Evolutionary conservation across 1,140 invertebrate species (phyloP), one percentile per base, ranked within the genome.

Genomic region (Bathynomus jamesi): DNA sequence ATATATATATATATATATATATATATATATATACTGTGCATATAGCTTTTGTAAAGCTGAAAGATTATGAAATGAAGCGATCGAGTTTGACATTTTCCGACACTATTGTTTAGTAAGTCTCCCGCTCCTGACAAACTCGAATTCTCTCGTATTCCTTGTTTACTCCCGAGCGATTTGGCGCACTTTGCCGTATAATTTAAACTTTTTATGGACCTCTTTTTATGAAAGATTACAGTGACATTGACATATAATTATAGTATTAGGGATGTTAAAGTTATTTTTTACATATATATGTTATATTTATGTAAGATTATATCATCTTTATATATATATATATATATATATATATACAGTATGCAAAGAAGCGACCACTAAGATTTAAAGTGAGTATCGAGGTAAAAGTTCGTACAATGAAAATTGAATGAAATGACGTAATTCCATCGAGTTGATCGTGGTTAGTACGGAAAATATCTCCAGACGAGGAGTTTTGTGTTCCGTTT

Each of bases 261-360:
- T 53, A 53, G 13, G 21, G 40, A 53, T 11, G 21, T 53, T 53
- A 53, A 5, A 21, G 40, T 21, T 53, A 21, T 53, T 53, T 53
- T 11, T 53, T 53, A 21, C 40, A 53, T 53, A 40, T 40, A 40
- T 40, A 40, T 40, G 17, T 40, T 40, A 40, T 40, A 40, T 40
- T 8, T 40, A 40, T 40, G 17, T 40, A 40, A 8, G 17, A 8
- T 8, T 40, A 40, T 40, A 40, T 40, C 17, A 40, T 40, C 7
- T 40, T 8, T 53, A 53, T 53, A 53, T 53, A 53, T 53, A 53
- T 53, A 53, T 53, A 53, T 53, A 53, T 53, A 53, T 53, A 53
- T 53, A 53, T 53, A 53, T 53, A 53, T 40, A 40, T 40, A 40
- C 17, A 40, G 17, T 40, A 40, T 40, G 17, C 17, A 40, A 40